Evolutionary conservation across 2,113 vertebrate genomes (phyloP).

Genomic region (Petaurus breviceps): DNA sequence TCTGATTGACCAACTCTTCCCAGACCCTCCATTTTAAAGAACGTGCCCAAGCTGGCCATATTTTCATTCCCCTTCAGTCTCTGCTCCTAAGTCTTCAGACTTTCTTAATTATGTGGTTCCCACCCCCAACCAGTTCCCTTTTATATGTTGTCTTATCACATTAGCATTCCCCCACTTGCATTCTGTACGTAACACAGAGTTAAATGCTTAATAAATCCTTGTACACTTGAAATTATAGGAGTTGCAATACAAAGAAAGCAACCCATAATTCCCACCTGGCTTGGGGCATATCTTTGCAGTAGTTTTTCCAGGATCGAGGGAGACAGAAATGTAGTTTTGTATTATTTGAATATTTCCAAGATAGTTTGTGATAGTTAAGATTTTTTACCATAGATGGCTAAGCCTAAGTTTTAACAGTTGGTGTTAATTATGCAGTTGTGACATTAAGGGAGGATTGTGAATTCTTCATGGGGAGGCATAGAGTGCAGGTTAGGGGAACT

Average conservation of each 20-base stretch:
- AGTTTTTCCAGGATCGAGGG: not conserved
- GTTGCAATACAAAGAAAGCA: not conserved
- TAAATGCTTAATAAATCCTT: not conserved
- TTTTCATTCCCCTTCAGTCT: not conserved
- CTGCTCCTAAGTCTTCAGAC: not conserved
- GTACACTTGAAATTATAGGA: not conserved
- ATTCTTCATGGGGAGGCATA: too few relatives aligned
- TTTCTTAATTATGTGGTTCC: not conserved
- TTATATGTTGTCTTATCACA: not conserved
- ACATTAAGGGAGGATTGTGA: not conserved
- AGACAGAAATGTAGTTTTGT: not conserved
- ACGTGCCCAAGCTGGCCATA: not conserved
- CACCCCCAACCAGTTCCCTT: not conserved
- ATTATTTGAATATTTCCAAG: not conserved
- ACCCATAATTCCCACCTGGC: not conserved
- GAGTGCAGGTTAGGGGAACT: too few relatives aligned
- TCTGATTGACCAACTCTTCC: not conserved
- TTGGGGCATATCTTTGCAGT: not conserved
- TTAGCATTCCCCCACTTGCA: not conserved
- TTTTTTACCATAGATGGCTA: not conserved
- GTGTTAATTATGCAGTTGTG: not conserved
- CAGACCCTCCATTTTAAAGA: not conserved
- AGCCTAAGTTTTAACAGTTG: not conserved
- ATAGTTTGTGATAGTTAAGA: not conserved
- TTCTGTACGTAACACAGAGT: too few relatives aligned